Percentiles rank a stretch among this genome's conserved stretches.
These are phyloP conservation scores for Oreocharis arfaki DNA, from an alignment of 2,113 vertebrate genomes.

Conservation along the genomic window DNA sequence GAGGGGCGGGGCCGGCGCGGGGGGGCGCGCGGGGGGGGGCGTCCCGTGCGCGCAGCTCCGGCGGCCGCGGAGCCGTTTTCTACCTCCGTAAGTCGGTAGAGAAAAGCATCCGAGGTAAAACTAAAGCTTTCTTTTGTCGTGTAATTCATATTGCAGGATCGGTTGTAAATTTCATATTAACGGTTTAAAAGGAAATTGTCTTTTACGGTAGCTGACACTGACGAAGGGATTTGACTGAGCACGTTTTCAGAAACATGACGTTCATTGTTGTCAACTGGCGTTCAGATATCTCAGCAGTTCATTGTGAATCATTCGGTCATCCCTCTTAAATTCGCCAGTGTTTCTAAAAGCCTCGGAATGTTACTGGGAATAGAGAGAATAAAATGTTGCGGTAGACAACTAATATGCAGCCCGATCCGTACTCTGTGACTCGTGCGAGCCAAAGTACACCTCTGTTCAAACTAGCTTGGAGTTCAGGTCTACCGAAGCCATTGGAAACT, in stretches of 20 bases:
- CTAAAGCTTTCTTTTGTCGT: not conserved
- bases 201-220: not conserved
- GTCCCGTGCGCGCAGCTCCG: not conserved
- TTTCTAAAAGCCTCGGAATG: not conserved
- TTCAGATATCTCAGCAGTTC: not conserved
- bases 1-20: not conserved
- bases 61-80: not conserved
- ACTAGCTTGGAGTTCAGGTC: not conserved
- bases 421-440: not conserved
- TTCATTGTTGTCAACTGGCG: not conserved
- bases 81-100: not conserved
- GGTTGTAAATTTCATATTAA: not conserved
- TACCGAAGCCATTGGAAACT: not conserved
- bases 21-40: not conserved
- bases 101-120: not conserved
- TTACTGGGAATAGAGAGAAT: not conserved
- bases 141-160: not conserved
- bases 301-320: not conserved
- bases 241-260: not conserved
- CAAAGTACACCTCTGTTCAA: not conserved
- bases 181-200: not conserved
- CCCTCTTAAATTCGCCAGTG: not conserved
- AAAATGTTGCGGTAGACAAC: not conserved
- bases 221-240: not conserved
- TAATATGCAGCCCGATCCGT: not conserved